Conservation (phyloP, 2,888 invertebrate genomes). For the Cabera pusaria region DNA sequence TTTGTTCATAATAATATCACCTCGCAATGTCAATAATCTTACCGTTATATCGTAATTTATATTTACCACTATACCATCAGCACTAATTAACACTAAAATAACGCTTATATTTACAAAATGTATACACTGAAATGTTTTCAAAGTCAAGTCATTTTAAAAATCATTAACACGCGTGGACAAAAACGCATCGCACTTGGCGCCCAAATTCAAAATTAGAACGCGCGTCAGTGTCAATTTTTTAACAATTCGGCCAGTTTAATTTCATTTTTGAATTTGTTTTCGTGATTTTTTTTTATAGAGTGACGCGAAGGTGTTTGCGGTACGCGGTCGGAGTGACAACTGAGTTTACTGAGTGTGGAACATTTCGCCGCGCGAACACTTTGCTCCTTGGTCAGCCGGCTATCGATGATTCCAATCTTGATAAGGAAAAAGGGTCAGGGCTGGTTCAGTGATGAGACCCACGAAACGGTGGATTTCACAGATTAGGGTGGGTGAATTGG, state of each 20-base stretch:
- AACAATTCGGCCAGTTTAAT: slow-evolving; percentile 47
- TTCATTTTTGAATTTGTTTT: slow-evolving; percentile 41
- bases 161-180: slow-evolving; percentile 19
- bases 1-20: slow-evolving; percentile 12
- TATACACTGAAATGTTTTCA: slow-evolving; percentile 6
- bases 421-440: slow-evolving; percentile 77
- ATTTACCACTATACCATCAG: no score
- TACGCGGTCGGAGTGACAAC: slow-evolving; percentile 66
- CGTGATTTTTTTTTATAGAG: slow-evolving; percentile 32
- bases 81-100: slow-evolving; percentile 15
- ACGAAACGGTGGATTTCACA: slow-evolving; percentile 37
- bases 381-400: slow-evolving; percentile 62
- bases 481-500: no score
- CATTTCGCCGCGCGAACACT: slow-evolving; percentile 41
- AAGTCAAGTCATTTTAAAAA: slow-evolving; percentile 27
- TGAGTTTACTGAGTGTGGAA: slow-evolving; percentile 47
- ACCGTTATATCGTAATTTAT: no score
- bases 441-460: slow-evolving; percentile 48
- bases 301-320: slow-evolving; percentile 40
- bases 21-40: slow-evolving; percentile 23
- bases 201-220: slow-evolving; percentile 57
- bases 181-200: slow-evolving; percentile 48
- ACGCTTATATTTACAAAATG: neutral
- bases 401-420: slow-evolving; percentile 78
- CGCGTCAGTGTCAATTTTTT: slow-evolving; percentile 51